Conservation (phyloP, 2,113 vertebrate species). For the Hepsetus odoe region DNA sequence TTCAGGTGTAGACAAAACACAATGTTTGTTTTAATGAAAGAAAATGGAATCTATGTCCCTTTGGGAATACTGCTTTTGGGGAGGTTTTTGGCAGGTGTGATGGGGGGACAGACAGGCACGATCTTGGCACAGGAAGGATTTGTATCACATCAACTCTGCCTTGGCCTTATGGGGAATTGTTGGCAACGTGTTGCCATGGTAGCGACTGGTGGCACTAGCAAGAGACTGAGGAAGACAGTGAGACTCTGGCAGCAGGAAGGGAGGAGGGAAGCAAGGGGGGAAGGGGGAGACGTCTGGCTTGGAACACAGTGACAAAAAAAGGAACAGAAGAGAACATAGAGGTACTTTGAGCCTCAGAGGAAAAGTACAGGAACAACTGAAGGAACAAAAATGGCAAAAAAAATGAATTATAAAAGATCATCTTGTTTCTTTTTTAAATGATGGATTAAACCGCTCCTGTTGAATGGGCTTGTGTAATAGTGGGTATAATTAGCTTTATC, state of each 20-base stretch:
- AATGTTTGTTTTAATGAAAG: too few relatives aligned
- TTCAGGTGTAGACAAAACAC: too few relatives aligned
- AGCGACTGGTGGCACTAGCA: conserved; percentile 44
- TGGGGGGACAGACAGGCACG: conserved; percentile 10
- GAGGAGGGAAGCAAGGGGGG: neutral
- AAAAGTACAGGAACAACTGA: conserved; percentile 19
- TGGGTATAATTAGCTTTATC: conserved; percentile 11
- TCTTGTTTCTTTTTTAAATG: neutral
- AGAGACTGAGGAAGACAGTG: conserved; percentile 32
- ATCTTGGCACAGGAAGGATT: conserved; percentile 24
- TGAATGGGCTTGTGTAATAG: conserved; percentile 14
- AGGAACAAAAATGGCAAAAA: neutral
- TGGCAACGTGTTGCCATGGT: conserved; percentile 50
- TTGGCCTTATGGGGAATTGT: conserved; percentile 31
- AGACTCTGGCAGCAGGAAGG: conserved; percentile 25
- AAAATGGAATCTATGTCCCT: too few relatives aligned
- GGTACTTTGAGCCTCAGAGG: neutral
- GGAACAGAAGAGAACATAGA: conserved; percentile 41
- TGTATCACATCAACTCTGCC: conserved; percentile 20
- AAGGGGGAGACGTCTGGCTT: conserved; percentile 36
- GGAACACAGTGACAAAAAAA: conserved; percentile 33
- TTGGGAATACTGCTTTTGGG: neutral
- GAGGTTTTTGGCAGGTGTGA: conserved; percentile 2
- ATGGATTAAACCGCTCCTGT: conserved; percentile 14
- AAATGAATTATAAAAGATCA: neutral